Base-by-base conservation (phyloP, 2,888 invertebrate species). In the Rhagium mordax region DNA sequence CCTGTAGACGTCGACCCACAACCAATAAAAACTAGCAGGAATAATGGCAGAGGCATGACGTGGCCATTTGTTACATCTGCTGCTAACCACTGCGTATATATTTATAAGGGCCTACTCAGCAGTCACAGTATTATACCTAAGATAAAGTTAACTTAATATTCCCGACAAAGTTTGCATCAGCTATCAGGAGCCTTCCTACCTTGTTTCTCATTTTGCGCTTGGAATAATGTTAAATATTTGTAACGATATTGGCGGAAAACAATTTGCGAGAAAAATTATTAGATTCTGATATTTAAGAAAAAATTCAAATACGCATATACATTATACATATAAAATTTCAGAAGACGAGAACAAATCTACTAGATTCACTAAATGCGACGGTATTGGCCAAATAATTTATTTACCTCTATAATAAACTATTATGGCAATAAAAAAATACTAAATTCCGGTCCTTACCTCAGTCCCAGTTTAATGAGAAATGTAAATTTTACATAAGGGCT, bases 31-130 rank as follows among this genome's bases (percentile, higher is more conserved):
- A 84, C 77, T 79, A 78, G 77, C 79, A 81, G 76, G 83, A 85
- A 82, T 85, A 83, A 85, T 84, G 83, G 82, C 79, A 74, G 76
- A 83, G 84, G 84, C 85, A 85, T 85, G 86, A 84, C 84, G 84
- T 82, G 81, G 85, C 83, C 83, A 83, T 86, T 86, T 82, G 85
- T 83, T 84, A 84, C 86, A 86, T 85, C 85, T 86, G 86, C 79
- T 81, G 79, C 84, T 80, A 85, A 84, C 83, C 84, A 83, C 84
- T 81, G 81, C 84, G 81, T 82, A 83, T 84, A 84, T 86, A 85
- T 85, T 86, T 85, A 86, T 85, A 84, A 84, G 84, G 72, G 77
- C 66, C 64, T 67, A 72, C 68, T 76, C 74, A 64, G 68, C 76
- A 79, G 76, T 80, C 76, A 75, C 78, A 78, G 77, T 78, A 73